These are phyloP conservation scores for Hemicentrotus pulcherrimus DNA, from an alignment of 35 echinoderm and acorn worm species.

Conservation along the genomic window DNA sequence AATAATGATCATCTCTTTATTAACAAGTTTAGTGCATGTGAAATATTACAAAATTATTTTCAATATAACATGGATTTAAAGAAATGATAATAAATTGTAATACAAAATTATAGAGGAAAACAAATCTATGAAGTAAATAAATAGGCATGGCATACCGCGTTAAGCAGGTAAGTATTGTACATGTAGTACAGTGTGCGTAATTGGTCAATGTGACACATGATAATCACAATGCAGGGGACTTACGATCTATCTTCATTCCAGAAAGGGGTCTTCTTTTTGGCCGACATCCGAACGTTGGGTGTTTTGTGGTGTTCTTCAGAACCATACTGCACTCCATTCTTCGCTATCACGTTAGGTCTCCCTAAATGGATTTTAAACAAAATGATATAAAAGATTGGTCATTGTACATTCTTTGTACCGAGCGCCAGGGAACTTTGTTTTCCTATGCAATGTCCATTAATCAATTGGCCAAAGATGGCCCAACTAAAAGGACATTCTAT, in stretches of 20 bases:
- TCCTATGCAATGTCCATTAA: too few relatives aligned
- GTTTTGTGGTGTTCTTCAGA: conserved; percentile 57
- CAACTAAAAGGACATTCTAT: too few relatives aligned
- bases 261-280: conserved; percentile 72
- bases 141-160: too few relatives aligned
- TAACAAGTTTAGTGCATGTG: too few relatives aligned
- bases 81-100: not conserved
- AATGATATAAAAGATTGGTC: not conserved
- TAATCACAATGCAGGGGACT: conserved; percentile 16
- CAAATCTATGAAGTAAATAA: not conserved
- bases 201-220: not conserved
- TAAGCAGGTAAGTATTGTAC: too few relatives aligned
- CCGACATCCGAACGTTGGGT: not conserved
- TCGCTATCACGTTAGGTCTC: conserved; percentile 61
- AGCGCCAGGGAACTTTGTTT: too few relatives aligned
- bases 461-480: too few relatives aligned
- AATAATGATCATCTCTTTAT: too few relatives aligned
- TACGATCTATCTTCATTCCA: conserved; percentile 86
- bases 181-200: not conserved
- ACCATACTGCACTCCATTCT: conserved; percentile 77
- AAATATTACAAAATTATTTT: too few relatives aligned
- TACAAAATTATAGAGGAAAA: not conserved
- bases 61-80: not conserved
- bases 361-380: conserved; percentile 39
- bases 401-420: too few relatives aligned